Percentiles rank a stretch among this genome's conserved stretches.
Evolutionary conservation across 2,113 vertebrate genomes (phyloP).

Genomic region (Tonatia bakeri): DNA sequence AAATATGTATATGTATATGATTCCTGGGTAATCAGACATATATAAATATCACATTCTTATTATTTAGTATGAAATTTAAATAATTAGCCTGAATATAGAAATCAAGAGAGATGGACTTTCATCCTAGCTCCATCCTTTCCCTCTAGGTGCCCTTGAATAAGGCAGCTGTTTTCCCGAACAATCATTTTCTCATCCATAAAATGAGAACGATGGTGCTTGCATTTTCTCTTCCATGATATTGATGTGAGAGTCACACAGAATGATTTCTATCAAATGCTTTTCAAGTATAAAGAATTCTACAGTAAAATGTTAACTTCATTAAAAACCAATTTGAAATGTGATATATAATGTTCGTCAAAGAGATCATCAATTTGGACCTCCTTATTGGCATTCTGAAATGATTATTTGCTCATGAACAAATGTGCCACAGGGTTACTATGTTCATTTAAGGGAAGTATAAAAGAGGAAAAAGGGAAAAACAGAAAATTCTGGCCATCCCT

Average conservation of each 20-base stretch:
- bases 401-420: slow-evolving; percentile 34
- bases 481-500: neutral
- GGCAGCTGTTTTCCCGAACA: neutral
- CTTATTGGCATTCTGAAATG: slow-evolving; percentile 14
- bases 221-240: neutral
- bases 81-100: neutral
- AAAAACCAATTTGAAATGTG: neutral
- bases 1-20: too few species aligned
- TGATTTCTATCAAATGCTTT: neutral
- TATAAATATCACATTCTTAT: neutral
- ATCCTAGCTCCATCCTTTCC: neutral
- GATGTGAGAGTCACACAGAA: neutral
- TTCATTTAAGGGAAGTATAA: neutral
- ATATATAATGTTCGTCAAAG: neutral
- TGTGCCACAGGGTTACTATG: neutral
- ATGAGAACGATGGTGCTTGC: neutral
- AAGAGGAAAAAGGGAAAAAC: neutral
- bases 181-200: neutral
- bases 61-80: neutral
- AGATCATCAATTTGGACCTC: neutral
- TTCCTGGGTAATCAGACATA: neutral
- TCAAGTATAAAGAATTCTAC: neutral
- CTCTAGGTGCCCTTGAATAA: neutral
- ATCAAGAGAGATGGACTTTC: neutral
- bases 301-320: neutral